These are phyloP conservation scores for Pachliopta kotzebuea DNA, from an alignment of 2,888 invertebrate genomes.

Conservation along the genomic window DNA sequence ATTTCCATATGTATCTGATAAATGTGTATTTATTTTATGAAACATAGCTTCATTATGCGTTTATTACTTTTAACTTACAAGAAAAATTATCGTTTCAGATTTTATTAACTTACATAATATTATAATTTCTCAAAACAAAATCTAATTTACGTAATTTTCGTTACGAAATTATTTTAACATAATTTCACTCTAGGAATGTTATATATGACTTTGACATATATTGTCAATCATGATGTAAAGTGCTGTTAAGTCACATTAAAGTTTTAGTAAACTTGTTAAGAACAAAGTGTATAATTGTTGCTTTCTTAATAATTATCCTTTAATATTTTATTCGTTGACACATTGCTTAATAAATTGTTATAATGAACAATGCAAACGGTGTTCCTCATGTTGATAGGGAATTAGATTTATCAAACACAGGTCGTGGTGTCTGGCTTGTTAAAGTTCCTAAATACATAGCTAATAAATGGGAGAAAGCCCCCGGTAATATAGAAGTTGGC, in stretches of 20 bases:
- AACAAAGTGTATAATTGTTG: neutral
- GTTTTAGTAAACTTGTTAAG: neutral
- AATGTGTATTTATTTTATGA: neutral
- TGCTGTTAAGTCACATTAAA: neutral
- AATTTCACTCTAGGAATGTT: too few species aligned
- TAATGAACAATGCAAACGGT: conserved; percentile 50
- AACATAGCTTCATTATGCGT: neutral
- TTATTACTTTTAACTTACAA: neutral
- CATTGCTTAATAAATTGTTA: conserved; percentile 3
- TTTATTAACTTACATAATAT: neutral
- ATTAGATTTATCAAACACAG: conserved; percentile 93
- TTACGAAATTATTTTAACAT: too few species aligned
- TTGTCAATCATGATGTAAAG: neutral
- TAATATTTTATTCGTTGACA: neutral
- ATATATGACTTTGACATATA: neutral
- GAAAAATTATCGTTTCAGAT: neutral
- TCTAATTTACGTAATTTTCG: too few species aligned
- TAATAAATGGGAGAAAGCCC: conserved; percentile 95
- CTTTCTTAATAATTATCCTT: neutral
- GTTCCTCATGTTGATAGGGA: conserved; percentile 85
- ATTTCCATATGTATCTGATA: neutral
- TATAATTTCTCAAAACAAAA: too few species aligned
- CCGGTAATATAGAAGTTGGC: conserved; percentile 96
- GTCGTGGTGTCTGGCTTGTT: conserved; percentile 97
- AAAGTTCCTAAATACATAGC: conserved; percentile 98